Conservation (phyloP, 2,888 invertebrate species). For the Rugalucina vietnamica region DNA sequence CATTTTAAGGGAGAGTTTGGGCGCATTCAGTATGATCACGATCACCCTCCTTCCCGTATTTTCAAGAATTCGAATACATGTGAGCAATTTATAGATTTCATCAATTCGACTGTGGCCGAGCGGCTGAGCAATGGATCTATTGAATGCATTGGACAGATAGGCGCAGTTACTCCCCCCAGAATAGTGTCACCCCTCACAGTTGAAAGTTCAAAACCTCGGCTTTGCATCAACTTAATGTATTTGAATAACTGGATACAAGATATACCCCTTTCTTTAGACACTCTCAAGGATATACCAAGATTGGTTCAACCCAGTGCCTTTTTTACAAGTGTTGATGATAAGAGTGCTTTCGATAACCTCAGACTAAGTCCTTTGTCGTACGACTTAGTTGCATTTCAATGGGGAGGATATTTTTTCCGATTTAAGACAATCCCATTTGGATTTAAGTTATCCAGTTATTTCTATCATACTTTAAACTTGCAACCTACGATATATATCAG, state of each 20-base stretch:
- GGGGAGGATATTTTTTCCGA: conserved; percentile 31
- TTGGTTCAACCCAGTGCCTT: conserved; percentile 11
- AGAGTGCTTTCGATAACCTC: conserved; percentile 44
- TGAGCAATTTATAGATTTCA: conserved; percentile 23
- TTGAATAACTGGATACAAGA: conserved; percentile 42
- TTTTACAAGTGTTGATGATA: conserved; percentile 34
- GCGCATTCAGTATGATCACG: neutral
- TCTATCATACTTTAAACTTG: conserved; percentile 31
- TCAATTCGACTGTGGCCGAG: conserved; percentile 13
- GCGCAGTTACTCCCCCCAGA: neutral
- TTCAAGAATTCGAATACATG: conserved; percentile 20
- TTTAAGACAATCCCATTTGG: conserved; percentile 39
- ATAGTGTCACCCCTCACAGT: conserved; percentile 22
- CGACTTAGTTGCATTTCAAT: conserved; percentile 32
- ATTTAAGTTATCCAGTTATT: conserved; percentile 23
- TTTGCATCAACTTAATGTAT: conserved; percentile 38
- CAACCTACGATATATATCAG: conserved; percentile 18
- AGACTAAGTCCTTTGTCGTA: neutral
- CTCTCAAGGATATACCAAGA: conserved; percentile 32
- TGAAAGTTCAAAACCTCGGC: conserved; percentile 38
- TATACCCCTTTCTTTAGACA: conserved; percentile 36
- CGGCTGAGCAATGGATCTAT: conserved; percentile 31
- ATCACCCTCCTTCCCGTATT: neutral
- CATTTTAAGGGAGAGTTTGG: neutral
- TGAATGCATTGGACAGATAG: conserved; percentile 14